These are phyloP conservation scores for Drosophila putrida DNA, from an alignment of 2,888 invertebrate species.

Conservation along the genomic window DNA sequence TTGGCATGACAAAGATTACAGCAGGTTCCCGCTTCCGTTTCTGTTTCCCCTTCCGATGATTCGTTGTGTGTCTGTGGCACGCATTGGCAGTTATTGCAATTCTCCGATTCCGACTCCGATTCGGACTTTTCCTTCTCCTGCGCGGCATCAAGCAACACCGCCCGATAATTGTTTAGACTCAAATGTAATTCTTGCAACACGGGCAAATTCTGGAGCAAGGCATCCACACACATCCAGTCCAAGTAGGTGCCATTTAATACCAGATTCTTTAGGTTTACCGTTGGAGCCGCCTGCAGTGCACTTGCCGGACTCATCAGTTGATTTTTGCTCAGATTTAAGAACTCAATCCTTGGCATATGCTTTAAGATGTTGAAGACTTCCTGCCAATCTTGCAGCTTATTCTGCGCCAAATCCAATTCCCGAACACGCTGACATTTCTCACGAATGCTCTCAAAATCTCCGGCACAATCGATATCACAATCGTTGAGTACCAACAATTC, in stretches of 20 bases:
- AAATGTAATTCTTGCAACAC: conserved; percentile 96
- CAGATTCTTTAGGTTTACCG: conserved; percentile 89
- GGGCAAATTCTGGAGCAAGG: conserved; percentile 91
- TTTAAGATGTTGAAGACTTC: conserved; percentile 95
- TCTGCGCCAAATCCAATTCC: conserved; percentile 97
- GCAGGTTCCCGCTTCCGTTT: conserved; percentile 18
- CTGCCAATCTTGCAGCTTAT: conserved; percentile 94
- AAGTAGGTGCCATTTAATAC: conserved; percentile 95
- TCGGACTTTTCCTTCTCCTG: neutral
- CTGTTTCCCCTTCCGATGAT: neutral
- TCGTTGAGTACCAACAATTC: conserved; percentile 95
- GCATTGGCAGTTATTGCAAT: conserved; percentile 38
- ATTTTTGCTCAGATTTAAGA: conserved; percentile 97
- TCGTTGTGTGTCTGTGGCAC: conserved; percentile 39
- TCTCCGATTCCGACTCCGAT: conserved; percentile 16
- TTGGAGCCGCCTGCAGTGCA: conserved; percentile 76
- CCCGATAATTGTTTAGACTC: conserved; percentile 94
- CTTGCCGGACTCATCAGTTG: conserved; percentile 90
- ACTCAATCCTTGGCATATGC: conserved; percentile 95
- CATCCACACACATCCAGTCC: conserved; percentile 93
- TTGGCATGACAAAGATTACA: conserved; percentile 42
- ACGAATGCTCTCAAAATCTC: conserved; percentile 91
- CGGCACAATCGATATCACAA: conserved; percentile 96
- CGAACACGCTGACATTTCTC: conserved; percentile 95
- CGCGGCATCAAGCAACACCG: conserved; percentile 88